Base-by-base conservation (phyloP, 2,888 invertebrate species). In the Alsophila aescularia region DNA sequence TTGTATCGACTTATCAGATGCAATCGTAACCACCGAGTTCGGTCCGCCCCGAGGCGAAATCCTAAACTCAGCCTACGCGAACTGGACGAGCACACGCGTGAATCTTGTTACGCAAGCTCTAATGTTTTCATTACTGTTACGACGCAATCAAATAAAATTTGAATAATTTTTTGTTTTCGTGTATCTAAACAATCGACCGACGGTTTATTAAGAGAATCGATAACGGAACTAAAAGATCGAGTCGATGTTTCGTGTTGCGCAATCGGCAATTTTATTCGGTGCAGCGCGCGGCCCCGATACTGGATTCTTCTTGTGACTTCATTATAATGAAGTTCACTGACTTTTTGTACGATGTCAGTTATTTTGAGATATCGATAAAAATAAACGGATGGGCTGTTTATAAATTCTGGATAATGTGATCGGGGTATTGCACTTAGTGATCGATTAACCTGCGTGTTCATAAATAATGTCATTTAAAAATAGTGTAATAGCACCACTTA, bases 1-100 rank as follows among this genome's bases (percentile, higher is more conserved):
- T 77, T 81, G 82, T 83, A 81, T 69, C 66, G 66, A 65, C 70
- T 81, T 85, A 85, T 85, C 87, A 75, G 79, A 77, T 80, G 81
- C 77, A 70, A 77, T 81, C 78, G 71, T 64, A 70, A 72, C 75
- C 63, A 72, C 70, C 58, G 70, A 66, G 66, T 57, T 69, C 65
- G 68, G 59, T 56, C 66, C 62, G 73, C 78, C 77, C 70, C 69
- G 71, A 64, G 70, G 72, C 77, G 66, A 70, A 71, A 70, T 72
- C 69, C 73, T 75, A 72, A 65, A 69, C 72, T 69, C 65, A 73
- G 70, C 77, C 73, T 74, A 75, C 75, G 69, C 76, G 64, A 54
- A 72, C 66, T 61, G 67, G 61, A 64, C 57, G 59, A 66, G 60
- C 56, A 60, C 63, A 66, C 69, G 66, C 58, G 66, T 66, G 56